Evolutionary conservation across 2,113 vertebrate genomes (phyloP), one percentile per base, ranked within the genome.

Genomic region (Dasyurus viverrinus): DNA sequence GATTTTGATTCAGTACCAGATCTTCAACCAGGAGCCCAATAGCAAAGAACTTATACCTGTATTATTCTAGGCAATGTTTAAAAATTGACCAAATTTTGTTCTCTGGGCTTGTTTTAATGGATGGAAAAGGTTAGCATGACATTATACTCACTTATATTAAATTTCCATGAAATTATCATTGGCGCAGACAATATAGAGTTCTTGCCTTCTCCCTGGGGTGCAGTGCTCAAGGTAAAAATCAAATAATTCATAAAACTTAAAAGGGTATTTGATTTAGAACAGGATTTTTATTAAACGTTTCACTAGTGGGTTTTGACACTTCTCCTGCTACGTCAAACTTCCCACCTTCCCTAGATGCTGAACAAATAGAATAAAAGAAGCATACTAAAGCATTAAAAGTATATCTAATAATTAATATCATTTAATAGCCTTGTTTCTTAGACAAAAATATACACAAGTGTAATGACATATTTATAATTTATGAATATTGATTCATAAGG

Each of bases 101-200:
- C 57, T 36, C 30, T 68, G 12, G 30, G 2, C 55, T 9, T 30
- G 2, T 30, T 36, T 36, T n/a, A 68, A 68, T 16, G 14, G 30
- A 68, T 4, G 30, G 12, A 68, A 36, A 68, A 68, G 12, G 14
- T 16, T 12, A 68, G 60, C 3, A 19, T 16, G 60, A 19, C 14
- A 19, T 30, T n/a, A 68, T n/a, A 10, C 8, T 16, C 30, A n/a
- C 30, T n/a, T 68, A 19, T 14, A 68, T 19, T 68, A 14, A 68
- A 1, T 68, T 68, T 36, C 60, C 60, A n/a, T 68, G 16, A 19
- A 68, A 52, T 52, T 36, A 52, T 68, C 50, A 68, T 68, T 12
- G 14, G 12, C 1, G 30, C 16, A 8, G 10, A 68, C 3, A 68
- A 9, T 3, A 68, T 1, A n/a, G 0, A 68, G 0, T 3, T 30